Evolutionary conservation across 2,888 invertebrate genomes (phyloP).

Genomic region (Rotaria macrura): DNA sequence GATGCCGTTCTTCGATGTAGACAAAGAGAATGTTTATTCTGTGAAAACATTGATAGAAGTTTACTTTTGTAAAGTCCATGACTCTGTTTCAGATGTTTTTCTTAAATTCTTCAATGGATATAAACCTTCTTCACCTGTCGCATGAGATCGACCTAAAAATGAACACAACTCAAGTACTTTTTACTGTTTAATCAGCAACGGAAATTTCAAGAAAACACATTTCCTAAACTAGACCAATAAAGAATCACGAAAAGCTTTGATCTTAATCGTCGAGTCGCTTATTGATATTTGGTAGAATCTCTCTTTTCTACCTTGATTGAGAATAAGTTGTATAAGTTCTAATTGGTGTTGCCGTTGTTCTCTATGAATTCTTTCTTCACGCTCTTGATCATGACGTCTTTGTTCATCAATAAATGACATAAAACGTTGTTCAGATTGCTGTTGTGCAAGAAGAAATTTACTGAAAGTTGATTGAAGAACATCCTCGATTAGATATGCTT

Average conservation of each 20-base stretch:
- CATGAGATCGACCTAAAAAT: constrained; percentile 26
- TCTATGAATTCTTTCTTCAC: neutral
- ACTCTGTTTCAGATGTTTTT: constrained; percentile 28
- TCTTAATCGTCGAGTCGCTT: neutral
- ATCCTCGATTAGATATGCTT: constrained; percentile 2
- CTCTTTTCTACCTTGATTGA: neutral
- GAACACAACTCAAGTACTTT: neutral
- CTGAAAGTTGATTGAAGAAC: neutral
- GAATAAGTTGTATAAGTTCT: neutral
- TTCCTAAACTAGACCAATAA: neutral
- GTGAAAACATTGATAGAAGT: neutral
- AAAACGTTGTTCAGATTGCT: constrained; percentile 1
- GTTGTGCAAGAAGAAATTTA: neutral
- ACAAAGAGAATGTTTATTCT: neutral
- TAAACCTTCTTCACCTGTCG: constrained; percentile 27
- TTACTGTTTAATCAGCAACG: too few relatives aligned
- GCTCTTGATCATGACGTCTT: neutral
- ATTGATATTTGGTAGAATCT: neutral
- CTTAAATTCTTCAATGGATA: constrained; percentile 27
- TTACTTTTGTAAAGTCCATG: constrained; percentile 32
- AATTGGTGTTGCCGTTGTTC: constrained; percentile 18
- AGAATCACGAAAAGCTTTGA: neutral
- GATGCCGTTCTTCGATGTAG: neutral
- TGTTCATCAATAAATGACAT: neutral
- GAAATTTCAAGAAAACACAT: too few relatives aligned